Percentiles rank a stretch among this genome's conserved stretches.
Evolutionary conservation across 1,140 invertebrate species (phyloP).

Genomic region (Tenebrio molitor): DNA sequence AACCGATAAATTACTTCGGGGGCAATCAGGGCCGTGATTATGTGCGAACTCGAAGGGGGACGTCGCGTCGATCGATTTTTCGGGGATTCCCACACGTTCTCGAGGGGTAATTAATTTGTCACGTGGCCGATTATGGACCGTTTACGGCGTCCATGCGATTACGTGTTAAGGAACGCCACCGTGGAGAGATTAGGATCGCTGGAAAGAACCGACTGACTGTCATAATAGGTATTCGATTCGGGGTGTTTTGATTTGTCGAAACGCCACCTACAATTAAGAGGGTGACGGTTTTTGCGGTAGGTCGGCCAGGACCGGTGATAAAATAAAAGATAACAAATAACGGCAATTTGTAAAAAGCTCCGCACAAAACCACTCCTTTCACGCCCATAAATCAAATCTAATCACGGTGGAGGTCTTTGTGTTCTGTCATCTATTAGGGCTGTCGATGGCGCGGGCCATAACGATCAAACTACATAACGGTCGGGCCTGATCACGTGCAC

Average conservation of each 20-base stretch:
- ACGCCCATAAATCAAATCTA: conserved; percentile 25
- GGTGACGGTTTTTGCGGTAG: too few species aligned
- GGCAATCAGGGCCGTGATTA: background rate
- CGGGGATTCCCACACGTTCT: background rate
- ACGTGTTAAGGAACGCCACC: conserved; percentile 27
- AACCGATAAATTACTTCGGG: conserved; percentile 23
- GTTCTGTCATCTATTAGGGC: conserved; percentile 16
- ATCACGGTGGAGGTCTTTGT: conserved; percentile 11
- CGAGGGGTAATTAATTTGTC: conserved; percentile 1
- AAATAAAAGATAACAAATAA: conserved; percentile 3
- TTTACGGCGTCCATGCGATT: too few species aligned
- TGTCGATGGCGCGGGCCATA: background rate
- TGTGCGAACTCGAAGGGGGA: background rate
- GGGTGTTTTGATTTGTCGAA: background rate
- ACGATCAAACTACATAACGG: conserved; percentile 30
- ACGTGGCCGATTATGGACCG: too few species aligned
- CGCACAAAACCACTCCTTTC: conserved; percentile 10
- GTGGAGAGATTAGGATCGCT: conserved; percentile 19
- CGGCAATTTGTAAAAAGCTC: conserved; percentile 17
- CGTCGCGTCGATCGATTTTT: background rate
- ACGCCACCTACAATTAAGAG: too few species aligned
- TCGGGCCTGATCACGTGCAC: too few species aligned
- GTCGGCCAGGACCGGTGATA: too few species aligned
- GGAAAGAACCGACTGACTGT: conserved; percentile 15
- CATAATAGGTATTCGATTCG: conserved; percentile 13